phyloP scores from a whole-genome alignment of 2,888 invertebrate genomes.

The Sipha maydis region DNA sequence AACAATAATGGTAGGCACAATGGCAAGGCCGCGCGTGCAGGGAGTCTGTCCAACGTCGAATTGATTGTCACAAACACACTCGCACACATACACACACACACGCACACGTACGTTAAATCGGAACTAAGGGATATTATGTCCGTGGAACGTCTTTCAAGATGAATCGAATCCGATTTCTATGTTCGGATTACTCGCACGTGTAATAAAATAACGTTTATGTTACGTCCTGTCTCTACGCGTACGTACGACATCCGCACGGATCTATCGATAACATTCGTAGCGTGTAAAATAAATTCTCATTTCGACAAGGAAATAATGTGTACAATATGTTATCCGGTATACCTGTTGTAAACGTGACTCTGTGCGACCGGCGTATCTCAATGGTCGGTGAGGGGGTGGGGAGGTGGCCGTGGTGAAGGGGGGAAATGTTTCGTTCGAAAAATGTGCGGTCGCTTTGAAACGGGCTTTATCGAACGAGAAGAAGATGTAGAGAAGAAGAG shows the following conservation, averaged over 20 bases:
- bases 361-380: background rate
- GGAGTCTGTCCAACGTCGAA: background rate
- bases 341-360: background rate
- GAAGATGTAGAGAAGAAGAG: background rate
- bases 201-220: background rate
- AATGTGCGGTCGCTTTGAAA: background rate
- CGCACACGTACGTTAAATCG: background rate
- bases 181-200: background rate
- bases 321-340: background rate
- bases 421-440: background rate
- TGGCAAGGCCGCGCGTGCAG: too few relatives aligned
- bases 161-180: background rate
- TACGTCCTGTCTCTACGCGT: background rate
- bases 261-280: background rate
- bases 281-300: too few relatives aligned
- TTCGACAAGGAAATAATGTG: background rate
- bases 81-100: too few relatives aligned
- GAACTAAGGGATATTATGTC: background rate
- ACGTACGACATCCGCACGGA: background rate
- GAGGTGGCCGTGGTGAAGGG: too few relatives aligned
- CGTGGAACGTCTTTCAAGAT: background rate
- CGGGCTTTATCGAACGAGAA: background rate
- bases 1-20: too few relatives aligned
- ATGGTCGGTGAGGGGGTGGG: too few relatives aligned
- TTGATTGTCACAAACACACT: background rate